Base-by-base conservation (phyloP, 2,888 invertebrate genomes). In the Acleris literana region DNA sequence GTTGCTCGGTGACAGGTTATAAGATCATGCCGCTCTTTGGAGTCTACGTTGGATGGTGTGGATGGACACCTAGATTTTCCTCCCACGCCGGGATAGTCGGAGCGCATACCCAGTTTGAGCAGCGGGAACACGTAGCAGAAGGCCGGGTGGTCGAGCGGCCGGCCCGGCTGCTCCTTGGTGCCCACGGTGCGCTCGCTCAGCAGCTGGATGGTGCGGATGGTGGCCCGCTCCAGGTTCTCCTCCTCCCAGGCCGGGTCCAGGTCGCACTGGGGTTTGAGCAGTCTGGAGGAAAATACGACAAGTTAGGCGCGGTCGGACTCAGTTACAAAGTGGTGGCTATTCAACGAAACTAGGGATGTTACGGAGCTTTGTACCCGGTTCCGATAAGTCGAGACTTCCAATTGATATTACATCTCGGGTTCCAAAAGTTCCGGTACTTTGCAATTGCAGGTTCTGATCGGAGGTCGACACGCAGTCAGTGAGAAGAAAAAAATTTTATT, bases 61-160 rank as follows among this genome's bases (percentile, higher is more conserved):
- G 25, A 5, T 25, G 25, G 25, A 25, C 25, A 25, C 5, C 13
- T 16, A 44, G 44, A 13, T 44, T 13, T 44, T 44, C 5, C 44
- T 44, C n/a, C 33, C 0, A 22, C 0, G 22, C 25, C 25, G 25
- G 33, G 3, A 9, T 33, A 33, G 29, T 22, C 22, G 4, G 25
- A 33, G 7, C n/a, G 1, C 52, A 94, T 76, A 72, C 95, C 94
- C 63, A 93, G 90, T 75, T 95, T 95, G 5, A 98, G 84, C 74
- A 98, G 93, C 16, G 96, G 96, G 85, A 97, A 98, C 13, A 95
- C 93, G 80, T 96, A 98, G 75, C 96, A 96, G 88, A 98, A 97
- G 0, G 96, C 95, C 1, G 97, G 95, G 0, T 96, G 95, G 1
- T 94, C 93, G 73, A 96, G 93, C 63, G 54, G 64, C 53, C 2